phyloP scores from a whole-genome alignment of 2,888 invertebrate species.

The Cheilosia variabilis region DNA sequence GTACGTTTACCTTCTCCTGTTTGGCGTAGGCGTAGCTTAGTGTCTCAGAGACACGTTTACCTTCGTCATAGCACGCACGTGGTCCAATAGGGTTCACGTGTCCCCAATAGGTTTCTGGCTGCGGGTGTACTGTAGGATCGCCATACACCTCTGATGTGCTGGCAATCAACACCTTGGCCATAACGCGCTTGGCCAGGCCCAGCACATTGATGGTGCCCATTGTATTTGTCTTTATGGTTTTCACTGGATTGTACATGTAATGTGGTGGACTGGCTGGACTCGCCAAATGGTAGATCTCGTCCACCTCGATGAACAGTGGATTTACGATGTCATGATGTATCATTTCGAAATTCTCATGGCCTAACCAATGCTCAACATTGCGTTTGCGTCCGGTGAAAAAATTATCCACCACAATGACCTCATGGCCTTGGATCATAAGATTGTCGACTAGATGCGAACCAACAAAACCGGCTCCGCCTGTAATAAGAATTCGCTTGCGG shows the following conservation, averaged over 20 bases:
- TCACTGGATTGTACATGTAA: constrained; percentile 99
- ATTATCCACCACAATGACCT: constrained; percentile 98
- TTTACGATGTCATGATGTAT: constrained; percentile 99
- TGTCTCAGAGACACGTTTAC: constrained; percentile 99
- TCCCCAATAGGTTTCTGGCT: constrained; percentile 99
- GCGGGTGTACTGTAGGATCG: constrained; percentile 99
- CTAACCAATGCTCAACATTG: constrained; percentile 99
- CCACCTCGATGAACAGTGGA: constrained; percentile 98
- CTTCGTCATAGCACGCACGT: constrained; percentile 99
- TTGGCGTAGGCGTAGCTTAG: constrained; percentile 97
- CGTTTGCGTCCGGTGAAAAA: constrained; percentile 98
- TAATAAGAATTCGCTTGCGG: constrained; percentile 96
- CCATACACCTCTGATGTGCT: constrained; percentile 99
- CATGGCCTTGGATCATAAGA: constrained; percentile 97
- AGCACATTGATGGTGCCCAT: constrained; percentile 96
- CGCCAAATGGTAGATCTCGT: constrained; percentile 99
- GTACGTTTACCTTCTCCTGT: constrained; percentile 97
- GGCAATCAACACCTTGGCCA: constrained; percentile 96
- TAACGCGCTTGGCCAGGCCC: constrained; percentile 95
- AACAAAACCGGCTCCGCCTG: constrained; percentile 99
- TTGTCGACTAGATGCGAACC: constrained; percentile 98
- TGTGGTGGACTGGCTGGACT: constrained; percentile 99
- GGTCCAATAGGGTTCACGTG: constrained; percentile 99
- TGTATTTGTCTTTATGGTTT: constrained; percentile 99
- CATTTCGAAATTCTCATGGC: constrained; percentile 99